phyloP scores from a whole-genome alignment of 2,888 invertebrate species.

The Phrixothrix hirtus region DNA sequence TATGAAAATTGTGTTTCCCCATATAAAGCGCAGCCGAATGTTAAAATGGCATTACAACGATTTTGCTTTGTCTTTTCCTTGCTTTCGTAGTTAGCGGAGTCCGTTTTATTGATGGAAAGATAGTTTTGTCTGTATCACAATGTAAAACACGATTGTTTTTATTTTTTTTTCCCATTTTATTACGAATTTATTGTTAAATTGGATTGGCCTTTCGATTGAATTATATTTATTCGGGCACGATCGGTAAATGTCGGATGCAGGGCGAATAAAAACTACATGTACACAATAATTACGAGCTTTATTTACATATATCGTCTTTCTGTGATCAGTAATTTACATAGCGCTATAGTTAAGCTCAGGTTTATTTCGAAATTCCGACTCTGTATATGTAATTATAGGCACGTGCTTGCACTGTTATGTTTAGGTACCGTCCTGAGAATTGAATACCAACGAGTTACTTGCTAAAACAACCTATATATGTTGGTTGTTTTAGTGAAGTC shows the following conservation, averaged over 20 bases:
- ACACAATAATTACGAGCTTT: too few relatives aligned
- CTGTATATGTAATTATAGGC: constrained; percentile 45
- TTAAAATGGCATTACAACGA: constrained; percentile 5
- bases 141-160: neutral
- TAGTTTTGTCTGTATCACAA: neutral
- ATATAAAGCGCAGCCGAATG: constrained; percentile 6
- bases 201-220: too few relatives aligned
- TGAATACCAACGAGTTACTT: constrained; percentile 39
- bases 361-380: constrained; percentile 36
- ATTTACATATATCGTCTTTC: too few relatives aligned
- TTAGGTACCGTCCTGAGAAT: constrained; percentile 38
- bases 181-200: neutral
- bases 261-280: too few relatives aligned
- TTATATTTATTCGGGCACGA: too few relatives aligned
- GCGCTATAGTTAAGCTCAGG: constrained; percentile 21
- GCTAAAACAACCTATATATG: constrained; percentile 18
- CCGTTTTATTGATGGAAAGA: neutral
- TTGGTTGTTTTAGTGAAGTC: constrained; percentile 19
- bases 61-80: constrained; percentile 3
- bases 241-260: too few relatives aligned
- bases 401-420: constrained; percentile 45
- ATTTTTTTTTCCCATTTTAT: neutral
- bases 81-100: constrained; percentile 3
- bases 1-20: constrained; percentile 14
- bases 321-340: too few relatives aligned